These are phyloP conservation scores for Ectobius pallidus DNA, from an alignment of 2,888 invertebrate species.

Conservation along the genomic window DNA sequence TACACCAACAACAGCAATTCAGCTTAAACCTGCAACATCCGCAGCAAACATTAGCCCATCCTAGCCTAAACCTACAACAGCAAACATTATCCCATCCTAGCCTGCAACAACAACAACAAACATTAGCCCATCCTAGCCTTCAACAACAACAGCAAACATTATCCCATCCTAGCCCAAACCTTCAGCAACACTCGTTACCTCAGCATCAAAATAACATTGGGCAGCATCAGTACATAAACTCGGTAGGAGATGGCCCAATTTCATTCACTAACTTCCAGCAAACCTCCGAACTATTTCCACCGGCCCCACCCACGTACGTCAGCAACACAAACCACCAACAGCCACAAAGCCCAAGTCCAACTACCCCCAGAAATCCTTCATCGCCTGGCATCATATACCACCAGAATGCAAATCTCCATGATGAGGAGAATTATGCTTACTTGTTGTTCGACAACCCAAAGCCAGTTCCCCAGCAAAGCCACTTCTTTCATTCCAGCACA, in stretches of 20 bases:
- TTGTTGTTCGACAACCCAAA: background rate
- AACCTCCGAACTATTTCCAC: constrained; percentile 9
- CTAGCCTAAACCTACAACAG: no score
- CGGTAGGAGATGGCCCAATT: background rate
- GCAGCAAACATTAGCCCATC: background rate
- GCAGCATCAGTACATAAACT: background rate
- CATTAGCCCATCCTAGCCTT: background rate
- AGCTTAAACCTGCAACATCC: background rate
- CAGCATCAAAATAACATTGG: no score
- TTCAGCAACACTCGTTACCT: no score
- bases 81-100: no score
- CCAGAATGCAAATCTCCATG: background rate
- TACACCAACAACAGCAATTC: background rate
- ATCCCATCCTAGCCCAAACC: background rate
- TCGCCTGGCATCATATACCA: background rate
- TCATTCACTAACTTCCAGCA: constrained; percentile 19
- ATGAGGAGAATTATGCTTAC: constrained; percentile 13
- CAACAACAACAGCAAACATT: background rate
- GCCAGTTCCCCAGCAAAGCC: background rate
- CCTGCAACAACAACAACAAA: no score
- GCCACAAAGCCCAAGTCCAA: background rate
- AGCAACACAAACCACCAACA: background rate
- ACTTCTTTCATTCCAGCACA: background rate
- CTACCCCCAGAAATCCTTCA: background rate
- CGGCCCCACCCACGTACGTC: background rate